Conservation (phyloP, 2,797 vertebrate species). For the Avahi laniger region DNA sequence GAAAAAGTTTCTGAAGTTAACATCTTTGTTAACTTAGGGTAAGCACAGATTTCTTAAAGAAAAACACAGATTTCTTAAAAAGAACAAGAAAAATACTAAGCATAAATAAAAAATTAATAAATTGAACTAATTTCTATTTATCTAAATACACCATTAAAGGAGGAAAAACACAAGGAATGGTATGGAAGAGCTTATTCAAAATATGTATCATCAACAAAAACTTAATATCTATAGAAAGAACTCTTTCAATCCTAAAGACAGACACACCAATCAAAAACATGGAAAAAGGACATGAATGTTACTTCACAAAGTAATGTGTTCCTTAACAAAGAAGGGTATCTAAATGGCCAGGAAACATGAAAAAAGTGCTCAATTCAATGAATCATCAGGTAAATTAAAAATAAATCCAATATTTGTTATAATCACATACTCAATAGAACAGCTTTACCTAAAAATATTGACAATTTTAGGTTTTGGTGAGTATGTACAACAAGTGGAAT, state of each 20-base stretch:
- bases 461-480: background rate
- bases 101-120: background rate
- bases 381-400: background rate
- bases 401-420: background rate
- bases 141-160: background rate
- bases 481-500: background rate
- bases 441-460: background rate
- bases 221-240: background rate
- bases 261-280: background rate
- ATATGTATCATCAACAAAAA: background rate
- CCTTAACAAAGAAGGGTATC: background rate
- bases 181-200: background rate
- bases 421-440: background rate
- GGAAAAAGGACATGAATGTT: background rate
- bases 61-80: background rate
- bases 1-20: background rate
- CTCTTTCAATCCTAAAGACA: background rate
- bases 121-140: background rate
- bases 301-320: background rate
- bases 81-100: background rate
- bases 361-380: background rate
- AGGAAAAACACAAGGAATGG: background rate
- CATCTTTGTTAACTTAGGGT: background rate
- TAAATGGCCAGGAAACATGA: background rate
- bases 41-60: background rate